Base-by-base conservation (phyloP, 2,797 vertebrate species). In the Paramormyrops hopkinsi region DNA sequence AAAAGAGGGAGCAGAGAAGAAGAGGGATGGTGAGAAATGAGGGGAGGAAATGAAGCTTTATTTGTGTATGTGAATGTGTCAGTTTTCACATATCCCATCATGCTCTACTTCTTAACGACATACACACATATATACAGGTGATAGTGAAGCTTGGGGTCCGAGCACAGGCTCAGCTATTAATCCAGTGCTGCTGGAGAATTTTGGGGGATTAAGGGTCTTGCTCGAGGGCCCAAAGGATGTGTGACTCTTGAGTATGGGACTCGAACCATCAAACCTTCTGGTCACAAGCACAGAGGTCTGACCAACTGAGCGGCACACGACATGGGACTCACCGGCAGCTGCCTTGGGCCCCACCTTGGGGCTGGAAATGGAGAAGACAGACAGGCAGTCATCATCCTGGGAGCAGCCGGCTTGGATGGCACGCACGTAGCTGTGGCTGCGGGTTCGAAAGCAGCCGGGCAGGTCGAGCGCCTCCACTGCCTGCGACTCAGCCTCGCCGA, bases 331-430 rank as follows among this genome's bases (percentile, higher is more conserved):
- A 99, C 99, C 97, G 86, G 97, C 96, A 94, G 97, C 98, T 86
- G 96, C 95, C 96, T 98, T 99, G 93, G 96, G 92, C 93, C 41
- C 96, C 92, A 97, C 98, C 95, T 94, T 97, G 69, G 91, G 98
- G 90, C 96, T 96, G 0, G 98, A 96, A 96, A 98, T 96, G 92
- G 97, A 97, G 94, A 99, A 98, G 93, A 99, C 97, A 0, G 99
- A 98, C 93, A 99, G 97, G 95, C 98, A 99, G 95, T 99, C 98
- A 0, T 99, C 98, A 0, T 99, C 98, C 95, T 99, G 98, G 94
- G 99, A 98, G 93, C 98, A 99, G 93, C 99, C 99, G 0, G 98
- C 99, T 94, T 99, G 99, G 95, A 99, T 99, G 95, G 99, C 99
- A 7, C 98, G 97, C 91, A 99, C 97, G 93, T 99, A 99, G 96